These are phyloP conservation scores for Beris chalybata DNA, from an alignment of 2,888 invertebrate genomes.

Conservation along the genomic window DNA sequence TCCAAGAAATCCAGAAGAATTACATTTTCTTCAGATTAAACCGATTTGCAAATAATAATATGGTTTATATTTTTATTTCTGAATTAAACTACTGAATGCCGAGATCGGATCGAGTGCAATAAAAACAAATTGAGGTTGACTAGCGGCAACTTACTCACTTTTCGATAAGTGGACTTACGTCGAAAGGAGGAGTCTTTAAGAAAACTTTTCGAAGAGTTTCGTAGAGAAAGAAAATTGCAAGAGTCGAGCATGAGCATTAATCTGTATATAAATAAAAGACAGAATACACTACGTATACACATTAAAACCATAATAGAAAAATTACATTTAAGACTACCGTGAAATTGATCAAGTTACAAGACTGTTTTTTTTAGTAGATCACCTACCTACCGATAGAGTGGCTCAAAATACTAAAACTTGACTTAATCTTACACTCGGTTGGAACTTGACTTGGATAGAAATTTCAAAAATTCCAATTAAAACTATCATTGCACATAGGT, in stretches of 20 bases:
- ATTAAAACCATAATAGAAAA: too few species aligned
- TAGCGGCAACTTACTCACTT: constrained; percentile 20
- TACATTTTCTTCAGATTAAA: too few species aligned
- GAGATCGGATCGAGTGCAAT: constrained; percentile 1
- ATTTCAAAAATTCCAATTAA: constrained; percentile 5
- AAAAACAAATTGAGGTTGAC: constrained; percentile 1
- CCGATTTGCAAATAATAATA: neutral
- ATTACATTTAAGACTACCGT: neutral
- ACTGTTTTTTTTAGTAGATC: constrained; percentile 3
- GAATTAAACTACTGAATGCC: constrained; percentile 15
- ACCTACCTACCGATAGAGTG: neutral
- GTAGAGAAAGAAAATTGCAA: constrained; percentile 8
- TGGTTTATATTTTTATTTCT: constrained; percentile 11
- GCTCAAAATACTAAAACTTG: neutral
- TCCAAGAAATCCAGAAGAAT: too few species aligned
- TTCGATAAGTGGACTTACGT: neutral
- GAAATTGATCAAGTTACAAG: constrained; percentile 2
- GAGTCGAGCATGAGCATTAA: neutral
- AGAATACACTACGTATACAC: too few species aligned
- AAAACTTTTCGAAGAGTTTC: too few species aligned
- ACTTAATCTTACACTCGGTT: neutral
- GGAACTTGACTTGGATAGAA: neutral
- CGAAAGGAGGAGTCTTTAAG: neutral
- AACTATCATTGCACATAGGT: constrained; percentile 2
- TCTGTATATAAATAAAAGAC: too few species aligned